These are phyloP conservation scores for Sesia bembeciformis DNA, from an alignment of 2,888 invertebrate species.

Conservation along the genomic window DNA sequence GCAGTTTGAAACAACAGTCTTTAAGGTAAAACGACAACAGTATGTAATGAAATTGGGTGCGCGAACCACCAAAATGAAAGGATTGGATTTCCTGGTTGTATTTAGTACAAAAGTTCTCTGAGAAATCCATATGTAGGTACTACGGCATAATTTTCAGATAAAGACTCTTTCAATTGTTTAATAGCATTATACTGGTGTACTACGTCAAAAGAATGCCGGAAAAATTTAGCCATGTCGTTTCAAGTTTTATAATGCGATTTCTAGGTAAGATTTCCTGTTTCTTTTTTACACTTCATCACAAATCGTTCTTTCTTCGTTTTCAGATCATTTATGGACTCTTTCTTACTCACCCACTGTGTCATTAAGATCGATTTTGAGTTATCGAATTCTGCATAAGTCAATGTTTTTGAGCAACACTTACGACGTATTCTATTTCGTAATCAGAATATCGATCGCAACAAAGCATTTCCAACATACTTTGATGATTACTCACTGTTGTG, in stretches of 20 bases:
- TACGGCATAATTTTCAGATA: constrained; percentile 10
- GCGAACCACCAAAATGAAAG: constrained; percentile 31
- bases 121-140: constrained; percentile 29
- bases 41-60: constrained; percentile 27
- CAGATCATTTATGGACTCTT: constrained; percentile 6
- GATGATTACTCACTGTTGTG: constrained; percentile 13
- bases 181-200: constrained; percentile 14
- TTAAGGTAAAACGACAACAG: constrained; percentile 32
- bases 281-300: constrained; percentile 7
- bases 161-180: constrained; percentile 7
- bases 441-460: constrained; percentile 16
- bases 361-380: constrained; percentile 5
- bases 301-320: constrained; percentile 9
- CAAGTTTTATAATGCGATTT: constrained; percentile 6
- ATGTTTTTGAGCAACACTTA: constrained; percentile 10
- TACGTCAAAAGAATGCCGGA: constrained; percentile 3
- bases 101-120: constrained; percentile 30
- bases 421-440: constrained; percentile 13
- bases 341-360: constrained; percentile 7
- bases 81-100: constrained; percentile 31
- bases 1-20: constrained; percentile 15
- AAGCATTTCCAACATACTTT: constrained; percentile 11
- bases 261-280: constrained; percentile 4
- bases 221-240: constrained; percentile 7
- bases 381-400: constrained; percentile 10